These are phyloP conservation scores for Polydrusus cervinus DNA, from an alignment of 2,888 invertebrate genomes.

Conservation along the genomic window DNA sequence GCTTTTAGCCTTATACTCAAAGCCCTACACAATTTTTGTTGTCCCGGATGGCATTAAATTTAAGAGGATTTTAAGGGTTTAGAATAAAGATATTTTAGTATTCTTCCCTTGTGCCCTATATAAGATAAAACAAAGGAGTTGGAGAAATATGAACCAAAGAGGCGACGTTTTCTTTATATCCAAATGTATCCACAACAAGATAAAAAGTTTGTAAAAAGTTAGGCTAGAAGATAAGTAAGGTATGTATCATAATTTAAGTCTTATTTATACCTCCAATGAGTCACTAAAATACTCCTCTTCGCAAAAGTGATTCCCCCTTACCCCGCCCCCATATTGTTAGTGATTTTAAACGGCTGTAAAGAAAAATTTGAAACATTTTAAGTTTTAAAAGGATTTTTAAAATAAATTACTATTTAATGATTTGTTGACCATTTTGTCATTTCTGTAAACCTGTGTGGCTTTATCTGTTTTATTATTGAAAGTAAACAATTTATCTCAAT, in stretches of 20 bases:
- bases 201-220: neutral
- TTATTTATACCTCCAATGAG: no score
- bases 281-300: no score
- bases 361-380: no score
- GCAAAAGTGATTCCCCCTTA: no score
- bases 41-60: constrained; percentile 25
- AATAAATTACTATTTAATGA: neutral
- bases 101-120: constrained; percentile 18
- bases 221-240: no score
- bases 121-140: constrained; percentile 23
- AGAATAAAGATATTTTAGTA: constrained; percentile 24
- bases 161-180: neutral
- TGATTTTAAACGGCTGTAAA: no score
- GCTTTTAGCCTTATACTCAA: neutral
- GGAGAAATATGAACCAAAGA: constrained; percentile 5
- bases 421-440: neutral
- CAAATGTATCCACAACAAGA: neutral
- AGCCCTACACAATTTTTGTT: constrained; percentile 18
- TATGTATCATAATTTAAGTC: no score
- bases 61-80: constrained; percentile 26
- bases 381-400: no score
- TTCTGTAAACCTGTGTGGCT: neutral
- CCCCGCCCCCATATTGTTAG: no score
- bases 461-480: neutral
- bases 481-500: constrained; percentile 5